Evolutionary conservation across 1,140 invertebrate species (phyloP).

Genomic region (Orius insidiosus): DNA sequence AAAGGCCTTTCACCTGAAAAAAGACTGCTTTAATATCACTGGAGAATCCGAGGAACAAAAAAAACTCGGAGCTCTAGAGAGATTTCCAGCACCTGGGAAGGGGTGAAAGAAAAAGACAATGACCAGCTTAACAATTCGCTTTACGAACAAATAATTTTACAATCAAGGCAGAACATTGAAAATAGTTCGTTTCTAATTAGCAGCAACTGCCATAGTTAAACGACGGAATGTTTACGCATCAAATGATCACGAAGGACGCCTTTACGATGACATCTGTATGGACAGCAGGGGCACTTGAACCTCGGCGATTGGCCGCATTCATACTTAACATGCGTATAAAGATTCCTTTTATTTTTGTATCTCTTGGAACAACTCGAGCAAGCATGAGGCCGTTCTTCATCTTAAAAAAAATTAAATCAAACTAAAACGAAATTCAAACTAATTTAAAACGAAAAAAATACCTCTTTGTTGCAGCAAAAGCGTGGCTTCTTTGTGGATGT

Average conservation of each 20-base stretch:
- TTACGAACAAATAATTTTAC: not conserved
- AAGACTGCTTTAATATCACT: too few relatives aligned
- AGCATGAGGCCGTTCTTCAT: slow-evolving; percentile 16
- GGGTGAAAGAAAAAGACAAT: not conserved
- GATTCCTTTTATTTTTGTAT: slow-evolving; percentile 25
- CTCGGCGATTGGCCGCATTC: slow-evolving; percentile 22
- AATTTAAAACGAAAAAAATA: too few relatives aligned
- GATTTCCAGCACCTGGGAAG: not conserved
- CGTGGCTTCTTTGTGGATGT: not conserved
- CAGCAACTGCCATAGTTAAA: too few relatives aligned
- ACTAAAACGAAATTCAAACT: too few relatives aligned
- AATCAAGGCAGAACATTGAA: not conserved
- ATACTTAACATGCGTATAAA: slow-evolving; percentile 24
- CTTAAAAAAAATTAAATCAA: too few relatives aligned
- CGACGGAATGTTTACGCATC: too few relatives aligned
- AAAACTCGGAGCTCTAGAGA: too few relatives aligned
- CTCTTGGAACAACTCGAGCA: not conserved
- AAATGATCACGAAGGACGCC: too few relatives aligned
- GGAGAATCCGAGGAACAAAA: too few relatives aligned
- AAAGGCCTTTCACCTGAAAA: too few relatives aligned
- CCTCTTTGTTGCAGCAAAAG: too few relatives aligned
- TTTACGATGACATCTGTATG: slow-evolving; percentile 15
- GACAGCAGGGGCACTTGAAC: slow-evolving; percentile 13
- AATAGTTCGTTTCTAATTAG: too few relatives aligned
- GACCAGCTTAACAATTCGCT: not conserved